Conservation (phyloP, 2,888 invertebrate species). For the Eristalis intricaria region DNA sequence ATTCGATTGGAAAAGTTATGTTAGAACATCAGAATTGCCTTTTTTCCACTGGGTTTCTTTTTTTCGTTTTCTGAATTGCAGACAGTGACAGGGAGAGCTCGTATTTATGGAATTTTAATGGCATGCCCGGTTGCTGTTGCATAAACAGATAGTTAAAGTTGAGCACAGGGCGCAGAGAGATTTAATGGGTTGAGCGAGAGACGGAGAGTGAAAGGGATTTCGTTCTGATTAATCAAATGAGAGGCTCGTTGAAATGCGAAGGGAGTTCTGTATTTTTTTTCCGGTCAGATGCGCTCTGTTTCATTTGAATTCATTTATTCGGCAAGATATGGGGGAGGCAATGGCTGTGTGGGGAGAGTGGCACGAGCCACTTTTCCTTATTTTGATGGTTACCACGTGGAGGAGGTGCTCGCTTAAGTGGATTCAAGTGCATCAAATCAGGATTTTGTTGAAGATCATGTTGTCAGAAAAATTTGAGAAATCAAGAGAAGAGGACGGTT, state of each 20-base stretch:
- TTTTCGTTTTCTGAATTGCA: neutral
- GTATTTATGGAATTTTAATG: slow-evolving; percentile 1
- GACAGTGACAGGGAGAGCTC: slow-evolving; percentile 18
- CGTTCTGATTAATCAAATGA: neutral
- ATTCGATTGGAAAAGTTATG: slow-evolving; percentile 22
- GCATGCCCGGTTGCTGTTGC: neutral
- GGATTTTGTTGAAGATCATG: too few relatives aligned
- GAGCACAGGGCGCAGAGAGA: neutral
- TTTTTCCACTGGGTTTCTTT: neutral
- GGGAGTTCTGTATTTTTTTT: neutral
- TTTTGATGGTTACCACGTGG: neutral
- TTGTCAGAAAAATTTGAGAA: too few relatives aligned
- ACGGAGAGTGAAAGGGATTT: neutral
- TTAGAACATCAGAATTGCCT: neutral
- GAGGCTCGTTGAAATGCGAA: neutral
- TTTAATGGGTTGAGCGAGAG: neutral
- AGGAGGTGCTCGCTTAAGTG: neutral
- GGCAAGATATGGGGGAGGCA: neutral
- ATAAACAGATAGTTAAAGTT: slow-evolving; percentile 16
- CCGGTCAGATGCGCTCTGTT: neutral
- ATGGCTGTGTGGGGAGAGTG: neutral
- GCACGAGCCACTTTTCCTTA: neutral
- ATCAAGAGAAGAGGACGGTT: too few relatives aligned
- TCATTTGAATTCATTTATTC: neutral
- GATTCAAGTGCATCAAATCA: too few relatives aligned